Base-by-base conservation (phyloP, 2,113 vertebrate species). In the Brachyistius frenatus region DNA sequence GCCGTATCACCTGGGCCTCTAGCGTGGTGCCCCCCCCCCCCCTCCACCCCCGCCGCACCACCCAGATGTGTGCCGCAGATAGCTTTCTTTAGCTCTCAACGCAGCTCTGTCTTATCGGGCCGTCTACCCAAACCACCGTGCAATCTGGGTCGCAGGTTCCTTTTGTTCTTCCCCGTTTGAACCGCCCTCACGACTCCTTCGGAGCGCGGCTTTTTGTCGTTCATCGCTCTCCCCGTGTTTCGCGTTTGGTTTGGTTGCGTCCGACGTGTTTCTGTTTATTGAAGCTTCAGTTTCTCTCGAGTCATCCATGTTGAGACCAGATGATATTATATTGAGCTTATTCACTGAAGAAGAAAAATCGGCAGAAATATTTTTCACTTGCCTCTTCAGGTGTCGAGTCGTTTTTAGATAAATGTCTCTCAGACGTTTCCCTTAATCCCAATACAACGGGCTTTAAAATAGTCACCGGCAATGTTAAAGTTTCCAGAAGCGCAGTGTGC, bases 81-180 rank as follows among this genome's bases (percentile, higher is more conserved):
- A 78, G 80, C 72, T 93, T 94, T 94, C 88, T 95, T 89, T 89
- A 84, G 69, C 94, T 94, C 89, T 95, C 93, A 95, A 92, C 94
- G 83, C 90, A 71, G 86, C 88, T 80, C 85, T 76, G 75, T 85
- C 84, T 93, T 93, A 93, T 94, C 93, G 50, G 41, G 33, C 78
- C 6, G 57, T 89, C 83, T 74, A 64, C 77, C 80, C 85, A 91
- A 94, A 93, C 88, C 83, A 83, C 86, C 57, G 63, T 87, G 83
- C 84, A 77, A 93, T 93, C 90, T 88, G 76, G 54, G 71, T 83
- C 68, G 61, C 87, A 50, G 75, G 53, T 84, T 88, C 75, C 86
- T 86, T 94, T 94, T 91, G 89, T 93, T 80, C 72, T 56, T 69
- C 23, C 69, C 84, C 44, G 88, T 93, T 92, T 92, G 89, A 92